phyloP scores from a whole-genome alignment of 2,888 invertebrate species.

The Agonopterix heracliana region DNA sequence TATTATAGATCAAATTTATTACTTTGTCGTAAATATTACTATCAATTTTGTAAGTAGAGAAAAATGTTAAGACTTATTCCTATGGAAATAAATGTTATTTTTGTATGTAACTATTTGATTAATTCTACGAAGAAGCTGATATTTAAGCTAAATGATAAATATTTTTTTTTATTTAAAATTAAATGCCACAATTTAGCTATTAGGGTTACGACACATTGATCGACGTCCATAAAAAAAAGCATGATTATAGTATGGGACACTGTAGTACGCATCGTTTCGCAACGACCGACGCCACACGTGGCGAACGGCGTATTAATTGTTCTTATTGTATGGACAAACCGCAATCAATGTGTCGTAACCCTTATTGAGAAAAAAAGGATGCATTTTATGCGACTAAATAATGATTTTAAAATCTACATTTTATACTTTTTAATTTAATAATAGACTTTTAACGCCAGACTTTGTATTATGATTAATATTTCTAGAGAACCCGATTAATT shows the following conservation, averaged over 20 bases:
- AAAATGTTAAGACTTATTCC: slow-evolving; percentile 31
- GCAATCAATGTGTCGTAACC: too few relatives aligned
- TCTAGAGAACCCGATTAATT: not conserved
- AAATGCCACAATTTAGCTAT: not conserved
- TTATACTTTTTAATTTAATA: slow-evolving; percentile 24
- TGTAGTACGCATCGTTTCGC: too few relatives aligned
- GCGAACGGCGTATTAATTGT: too few relatives aligned
- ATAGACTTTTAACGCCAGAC: slow-evolving; percentile 41
- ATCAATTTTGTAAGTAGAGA: slow-evolving; percentile 28
- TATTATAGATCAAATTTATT: slow-evolving; percentile 33
- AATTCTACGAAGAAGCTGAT: not conserved
- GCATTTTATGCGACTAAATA: slow-evolving; percentile 33
- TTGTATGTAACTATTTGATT: not conserved
- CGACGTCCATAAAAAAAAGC: too few relatives aligned
- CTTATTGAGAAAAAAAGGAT: slow-evolving; percentile 11
- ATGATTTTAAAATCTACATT: slow-evolving; percentile 17
- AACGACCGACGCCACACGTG: too few relatives aligned
- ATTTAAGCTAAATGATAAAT: not conserved
- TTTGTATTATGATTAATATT: slow-evolving; percentile 15
- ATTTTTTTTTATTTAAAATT: not conserved
- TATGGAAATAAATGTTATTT: slow-evolving; percentile 15
- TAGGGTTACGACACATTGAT: too few relatives aligned
- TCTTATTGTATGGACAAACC: too few relatives aligned
- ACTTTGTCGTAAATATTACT: slow-evolving; percentile 24
- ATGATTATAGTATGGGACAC: too few relatives aligned